Evolutionary conservation across 2,888 invertebrate species (phyloP), one percentile per base, ranked within the genome.

Genomic region (Pseudoips prasinana): DNA sequence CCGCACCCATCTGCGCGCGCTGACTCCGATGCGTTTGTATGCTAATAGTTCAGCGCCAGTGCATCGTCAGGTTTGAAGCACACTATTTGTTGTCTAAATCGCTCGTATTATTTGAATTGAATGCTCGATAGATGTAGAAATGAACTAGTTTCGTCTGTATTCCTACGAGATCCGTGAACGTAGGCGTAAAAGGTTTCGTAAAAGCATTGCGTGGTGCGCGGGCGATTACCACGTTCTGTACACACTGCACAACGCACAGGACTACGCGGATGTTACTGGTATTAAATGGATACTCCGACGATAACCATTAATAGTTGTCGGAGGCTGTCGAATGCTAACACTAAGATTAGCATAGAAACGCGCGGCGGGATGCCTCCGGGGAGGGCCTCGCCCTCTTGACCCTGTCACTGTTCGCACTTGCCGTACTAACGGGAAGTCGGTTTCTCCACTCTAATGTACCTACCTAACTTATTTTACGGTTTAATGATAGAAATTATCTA

Each of bases 51-150:
- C 73, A 76, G 79, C 79, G 82, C 82, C 79, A 79, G 75, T 78
- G 80, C 80, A 79, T 80, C 83, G 86, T 83, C 84, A 79, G 77
- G 73, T 81, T 77, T 77, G 68, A 65, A 68, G 68, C 69, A 72
- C 69, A 72, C 75, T 85, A 73, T 88, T 84, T 83, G 80, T 84
- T 81, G 86, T 81, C 79, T 82, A 85, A 85, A 88, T 86, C 74
- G 75, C 73, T 83, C 74, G 72, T 80, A 78, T 76, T 86, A 88
- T 88, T 87, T 86, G 86, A 88, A 88, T 88, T 84, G 84, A 87
- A 88, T 88, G 83, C 85, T 65, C 75, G 74, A 82, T 85, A 81
- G 79, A 84, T 79, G 73, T 80, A 82, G 81, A 77, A 84, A 75
- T 79, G 77, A 78, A 84, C 85, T 83, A 86, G 85, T 83, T 82